Evolutionary conservation across 2,888 invertebrate genomes (phyloP), one percentile per base, ranked within the genome.

Genomic region (Tetramorium bicarinatum): DNA sequence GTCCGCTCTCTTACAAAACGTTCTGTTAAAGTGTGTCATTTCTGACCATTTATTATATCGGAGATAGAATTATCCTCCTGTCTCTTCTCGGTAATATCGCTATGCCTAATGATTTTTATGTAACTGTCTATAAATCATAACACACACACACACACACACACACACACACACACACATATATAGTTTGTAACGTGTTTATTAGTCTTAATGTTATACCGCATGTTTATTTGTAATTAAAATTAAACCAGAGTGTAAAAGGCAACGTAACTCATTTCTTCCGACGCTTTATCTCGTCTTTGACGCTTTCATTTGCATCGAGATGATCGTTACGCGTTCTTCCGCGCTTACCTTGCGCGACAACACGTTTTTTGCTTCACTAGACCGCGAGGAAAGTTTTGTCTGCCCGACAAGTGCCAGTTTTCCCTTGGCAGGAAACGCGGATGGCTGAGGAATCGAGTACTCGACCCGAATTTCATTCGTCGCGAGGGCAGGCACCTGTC

Each of bases 381-480:
- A 74, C 21, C 49, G 71, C 83, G 75, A 85, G 74, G 85, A 85
- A 83, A 85, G 83, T 85, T 77, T 82, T 41, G 71, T 64, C 64
- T 21, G 75, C 34, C 38, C 52, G 77, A 56, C 76, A 75, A 81
- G 76, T 85, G 79, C 81, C 59, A 81, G 84, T 86, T 86, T 86
- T 84, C 81, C 86, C 69, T 82, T 59, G 81, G 61, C 54, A 47
- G 75, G 52, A 79, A 72, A 83, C 34, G 61, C 87, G 72, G 64
- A 81, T 59, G 75, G 47, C 72, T 54, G 77, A 86, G 52, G 86
- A 84, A 86, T 84, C 84, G 77, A 76, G 83, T 62, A 77, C 82
- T 87, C 86, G 88, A 87, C 86, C 88, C 85, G 79, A 90, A 87
- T 90, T 87, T 90, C 64, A 64, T 69, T 44, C 47, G 38, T 83